Evolutionary conservation across 2,888 invertebrate genomes (phyloP), one percentile per base, ranked within the genome.

Genomic region (Nasonia oneida): DNA sequence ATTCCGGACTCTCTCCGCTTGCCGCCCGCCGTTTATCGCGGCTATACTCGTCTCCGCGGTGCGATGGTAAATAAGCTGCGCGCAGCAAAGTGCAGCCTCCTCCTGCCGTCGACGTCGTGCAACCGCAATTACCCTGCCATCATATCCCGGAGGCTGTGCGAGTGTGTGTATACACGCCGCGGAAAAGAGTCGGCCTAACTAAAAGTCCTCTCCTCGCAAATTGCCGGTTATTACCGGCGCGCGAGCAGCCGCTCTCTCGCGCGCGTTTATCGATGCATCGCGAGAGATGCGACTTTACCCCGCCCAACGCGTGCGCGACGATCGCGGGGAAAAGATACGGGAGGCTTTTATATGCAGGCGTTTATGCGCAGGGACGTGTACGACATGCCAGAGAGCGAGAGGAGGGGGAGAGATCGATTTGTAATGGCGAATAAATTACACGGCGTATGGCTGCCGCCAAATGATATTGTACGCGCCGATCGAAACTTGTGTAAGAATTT

Each of bases 211-310:
- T 89, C 90, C 90, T 91, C 90, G 91, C 90, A 93, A 93, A 93
- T 93, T 93, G 91, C 91, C 89, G 91, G 92, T 92, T 93, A 93
- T 93, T 93, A 92, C 91, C 86, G 87, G 90, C 90, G 90, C 85
- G 81, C 42, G 71, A n/a, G 71, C n/a, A 10, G 42, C 18, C 14
- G 86, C 82, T 81, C 91, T 37, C 37, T 37, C 29, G 89, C 83
- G 87, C 86, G 87, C 91, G 91, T 92, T 92, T 90, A 92, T 91
- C 91, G 90, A 91, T 90, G 90, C 90, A 88, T 89, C 89, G 89
- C 89, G 42, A n/a, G 73, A 77, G 73, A 67, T n/a, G 71, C 67
- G 61, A 29, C 29, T 67, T 42, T 57, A 83, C 57, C 73, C 79
- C 85, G 79, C 83, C 82, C 83, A 23, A 42, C 67, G 74, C 67